Conservation (phyloP, 1,140 invertebrate genomes). For the Achatina immaculata region DNA sequence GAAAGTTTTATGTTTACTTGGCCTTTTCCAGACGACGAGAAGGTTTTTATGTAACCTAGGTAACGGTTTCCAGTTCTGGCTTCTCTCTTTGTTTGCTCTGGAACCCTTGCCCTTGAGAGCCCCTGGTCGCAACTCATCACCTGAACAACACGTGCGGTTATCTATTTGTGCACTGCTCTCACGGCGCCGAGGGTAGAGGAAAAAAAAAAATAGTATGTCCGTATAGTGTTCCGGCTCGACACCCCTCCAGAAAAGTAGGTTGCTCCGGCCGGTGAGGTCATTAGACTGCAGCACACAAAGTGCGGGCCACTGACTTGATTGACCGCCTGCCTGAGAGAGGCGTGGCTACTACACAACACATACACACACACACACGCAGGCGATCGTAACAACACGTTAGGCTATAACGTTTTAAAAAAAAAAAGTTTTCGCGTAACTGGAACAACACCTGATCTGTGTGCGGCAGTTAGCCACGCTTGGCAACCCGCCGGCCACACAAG, state of each 20-base stretch:
- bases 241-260: slow-evolving; percentile 58
- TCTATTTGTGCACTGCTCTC: slow-evolving; percentile 21
- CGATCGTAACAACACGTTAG: slow-evolving; percentile 30
- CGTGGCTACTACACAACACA: slow-evolving; percentile 53
- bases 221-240: slow-evolving; percentile 41
- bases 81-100: neutral
- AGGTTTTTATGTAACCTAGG: neutral
- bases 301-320: slow-evolving; percentile 61
- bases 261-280: slow-evolving; percentile 60
- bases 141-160: slow-evolving; percentile 32
- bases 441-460: slow-evolving; percentile 40
- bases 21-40: neutral
- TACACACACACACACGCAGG: no score
- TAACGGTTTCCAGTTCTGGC: slow-evolving; percentile 18
- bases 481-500: slow-evolving; percentile 42
- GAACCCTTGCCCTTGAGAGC: slow-evolving; percentile 29
- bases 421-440: slow-evolving; percentile 34
- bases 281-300: slow-evolving; percentile 56
- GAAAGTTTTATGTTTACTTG: neutral
- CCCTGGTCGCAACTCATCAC: slow-evolving; percentile 33
- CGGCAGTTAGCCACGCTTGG: slow-evolving; percentile 42
- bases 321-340: slow-evolving; percentile 56
- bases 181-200: neutral
- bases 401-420: slow-evolving; percentile 20
- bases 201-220: slow-evolving; percentile 16